Percentiles rank a stretch among this genome's conserved stretches.
phyloP scores from a whole-genome alignment of 1,140 invertebrate genomes.

The Drosophila guanche region DNA sequence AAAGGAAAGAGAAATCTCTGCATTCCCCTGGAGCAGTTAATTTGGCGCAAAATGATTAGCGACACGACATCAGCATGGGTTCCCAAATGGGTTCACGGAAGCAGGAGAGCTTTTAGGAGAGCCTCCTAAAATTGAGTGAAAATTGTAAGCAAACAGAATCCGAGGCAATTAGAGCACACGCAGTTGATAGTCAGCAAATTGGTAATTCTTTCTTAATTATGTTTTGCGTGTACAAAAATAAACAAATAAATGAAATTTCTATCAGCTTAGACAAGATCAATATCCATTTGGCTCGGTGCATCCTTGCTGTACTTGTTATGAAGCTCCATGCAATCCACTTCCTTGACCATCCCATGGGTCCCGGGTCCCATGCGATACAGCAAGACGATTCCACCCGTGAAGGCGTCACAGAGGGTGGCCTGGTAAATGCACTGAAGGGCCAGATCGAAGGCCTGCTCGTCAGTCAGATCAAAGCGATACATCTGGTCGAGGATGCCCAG shows the following conservation, averaged over 20 bases:
- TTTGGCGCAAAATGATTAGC: conserved; percentile 70
- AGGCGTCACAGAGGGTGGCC: conserved; percentile 90
- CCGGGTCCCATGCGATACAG: neutral
- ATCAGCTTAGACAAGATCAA: too few species aligned
- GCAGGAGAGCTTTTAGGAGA: conserved; percentile 12
- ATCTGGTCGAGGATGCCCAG: conserved; percentile 97
- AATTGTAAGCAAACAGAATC: conserved; percentile 27
- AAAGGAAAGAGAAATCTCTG: conserved; percentile 29
- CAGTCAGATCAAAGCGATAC: conserved; percentile 92
- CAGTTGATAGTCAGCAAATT: conserved; percentile 17
- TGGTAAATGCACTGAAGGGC: conserved; percentile 97
- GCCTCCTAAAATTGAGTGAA: conserved; percentile 25
- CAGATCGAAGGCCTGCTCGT: conserved; percentile 95
- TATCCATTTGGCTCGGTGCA: neutral
- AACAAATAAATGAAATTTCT: too few species aligned
- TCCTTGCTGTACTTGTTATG: neutral
- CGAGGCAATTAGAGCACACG: conserved; percentile 26
- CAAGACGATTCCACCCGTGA: conserved; percentile 6
- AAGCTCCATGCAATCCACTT: conserved; percentile 9
- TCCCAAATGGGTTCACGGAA: neutral
- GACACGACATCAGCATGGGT: conserved; percentile 14
- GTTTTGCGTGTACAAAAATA: too few species aligned
- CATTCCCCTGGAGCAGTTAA: conserved; percentile 71
- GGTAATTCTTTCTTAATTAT: neutral
- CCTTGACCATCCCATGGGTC: neutral